A percentile compares a stretch with the other conserved stretches of the same genome.
phyloP scores from a whole-genome alignment of 2,888 invertebrate genomes.

The Gibbula magus region DNA sequence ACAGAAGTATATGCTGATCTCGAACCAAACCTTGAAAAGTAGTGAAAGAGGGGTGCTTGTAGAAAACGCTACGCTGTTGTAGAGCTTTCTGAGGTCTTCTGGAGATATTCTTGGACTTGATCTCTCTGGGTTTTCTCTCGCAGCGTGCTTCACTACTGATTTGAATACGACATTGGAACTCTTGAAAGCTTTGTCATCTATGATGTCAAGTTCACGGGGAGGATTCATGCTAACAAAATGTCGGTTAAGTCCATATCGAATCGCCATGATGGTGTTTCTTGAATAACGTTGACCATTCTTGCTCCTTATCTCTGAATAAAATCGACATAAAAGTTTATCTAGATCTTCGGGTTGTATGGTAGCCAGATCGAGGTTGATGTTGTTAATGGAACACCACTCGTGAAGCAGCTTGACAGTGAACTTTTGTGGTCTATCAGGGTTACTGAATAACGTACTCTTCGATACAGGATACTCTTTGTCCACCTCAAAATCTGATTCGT shows the following conservation, averaged over 20 bases:
- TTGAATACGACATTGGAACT: constrained; percentile 2
- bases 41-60: constrained; percentile 4
- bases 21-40: constrained; percentile 27
- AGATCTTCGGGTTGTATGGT: not conserved
- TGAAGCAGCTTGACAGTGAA: constrained; percentile 1
- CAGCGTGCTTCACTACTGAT: constrained; percentile 4
- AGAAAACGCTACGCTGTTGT: constrained; percentile 10
- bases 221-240: not conserved
- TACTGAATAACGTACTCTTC: not conserved
- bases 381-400: constrained; percentile 13
- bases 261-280: not conserved
- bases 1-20: constrained; percentile 20
- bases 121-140: constrained; percentile 8
- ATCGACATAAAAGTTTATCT: not conserved
- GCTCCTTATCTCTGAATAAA: constrained; percentile 11
- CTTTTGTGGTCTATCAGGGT: not conserved
- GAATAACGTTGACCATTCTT: constrained; percentile 13
- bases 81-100: constrained; percentile 24
- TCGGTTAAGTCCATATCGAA: constrained; percentile 15
- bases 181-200: constrained; percentile 10
- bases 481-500: not conserved
- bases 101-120: not conserved
- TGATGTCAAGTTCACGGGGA: constrained; percentile 10
- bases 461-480: not conserved
- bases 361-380: not conserved